Percentiles rank a stretch among this genome's conserved stretches.
These are phyloP conservation scores for Pteromalus puparum DNA, from an alignment of 1,140 invertebrate species.

Conservation along the genomic window DNA sequence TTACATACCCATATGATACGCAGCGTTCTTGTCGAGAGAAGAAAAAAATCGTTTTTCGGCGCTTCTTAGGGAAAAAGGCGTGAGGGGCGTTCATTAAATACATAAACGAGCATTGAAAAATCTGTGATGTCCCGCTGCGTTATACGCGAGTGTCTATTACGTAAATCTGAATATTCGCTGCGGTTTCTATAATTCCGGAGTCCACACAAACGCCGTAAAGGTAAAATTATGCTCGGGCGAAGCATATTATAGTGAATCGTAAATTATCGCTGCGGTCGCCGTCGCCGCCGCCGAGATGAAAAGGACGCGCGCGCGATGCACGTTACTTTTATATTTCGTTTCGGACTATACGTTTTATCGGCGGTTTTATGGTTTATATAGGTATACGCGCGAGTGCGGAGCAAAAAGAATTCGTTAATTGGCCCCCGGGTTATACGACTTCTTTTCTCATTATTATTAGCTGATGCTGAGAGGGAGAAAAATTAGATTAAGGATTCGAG, in stretches of 20 bases:
- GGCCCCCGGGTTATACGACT: neutral
- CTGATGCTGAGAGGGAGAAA: neutral
- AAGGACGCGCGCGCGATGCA: neutral
- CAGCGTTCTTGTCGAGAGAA: no score
- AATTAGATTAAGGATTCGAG: neutral
- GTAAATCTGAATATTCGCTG: constrained; percentile 46
- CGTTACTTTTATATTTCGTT: no score
- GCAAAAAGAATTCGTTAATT: constrained; percentile 1
- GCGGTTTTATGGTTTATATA: no score
- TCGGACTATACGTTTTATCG: no score
- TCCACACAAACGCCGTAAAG: constrained; percentile 2
- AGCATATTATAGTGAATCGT: constrained; percentile 7
- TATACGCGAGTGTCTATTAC: constrained; percentile 32
- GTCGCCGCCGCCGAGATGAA: neutral
- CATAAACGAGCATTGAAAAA: constrained; percentile 27
- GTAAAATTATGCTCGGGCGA: constrained; percentile 46
- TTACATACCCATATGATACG: neutral
- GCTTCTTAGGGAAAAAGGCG: neutral
- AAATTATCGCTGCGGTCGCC: constrained; percentile 43
- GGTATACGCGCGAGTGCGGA: neutral
- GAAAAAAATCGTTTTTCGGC: neutral
- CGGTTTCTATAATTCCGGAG: constrained; percentile 43
- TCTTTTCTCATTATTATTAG: neutral
- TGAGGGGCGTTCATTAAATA: neutral
- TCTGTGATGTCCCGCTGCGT: constrained; percentile 47